Evolutionary conservation across 2,797 vertebrate species (phyloP), one percentile per base, ranked within the genome.

Genomic region (Amblyopsis hoosieri): DNA sequence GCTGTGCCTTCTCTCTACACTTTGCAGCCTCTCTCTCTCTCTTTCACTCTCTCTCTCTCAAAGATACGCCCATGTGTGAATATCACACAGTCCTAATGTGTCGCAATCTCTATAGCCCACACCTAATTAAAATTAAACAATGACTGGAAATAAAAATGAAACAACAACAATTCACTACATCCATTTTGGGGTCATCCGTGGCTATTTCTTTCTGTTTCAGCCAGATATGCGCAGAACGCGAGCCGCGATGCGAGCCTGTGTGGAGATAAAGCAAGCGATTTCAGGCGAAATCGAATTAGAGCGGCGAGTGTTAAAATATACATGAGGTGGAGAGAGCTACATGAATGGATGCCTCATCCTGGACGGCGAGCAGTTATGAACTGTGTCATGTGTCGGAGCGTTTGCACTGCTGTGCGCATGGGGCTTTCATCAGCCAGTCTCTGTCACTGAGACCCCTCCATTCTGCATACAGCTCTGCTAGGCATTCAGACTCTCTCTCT

Each of bases 41-140:
- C 50, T 71, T 69, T 61, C 48, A 66, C 65, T 74, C 57, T 29
- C 46, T 59, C 45, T 49, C 57, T 60, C 87, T 89, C 83, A 85
- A 87, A 88, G 84, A 86, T 84, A 75, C 83, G 78, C 80, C 71
- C 84, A 76, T 81, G 87, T 87, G 86, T 75, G 82, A 80, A 83
- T 81, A 87, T 88, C 83, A 77, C 79, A 76, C 81, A 70, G 77
- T 80, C 75, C 74, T 82, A 84, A 87, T 84, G 85, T 86, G 84
- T 87, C 84, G 70, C 70, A 77, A 80, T 70, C 79, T 80, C 80
- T 80, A 61, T 74, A 85, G 74, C 76, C 73, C 72, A 79, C 76
- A 84, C 62, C 79, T 76, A 73, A 79, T 85, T 84, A 57, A 76
- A 82, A 84, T 31, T 23, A 64, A 71, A 69, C 62, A 72, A 60